Conservation (phyloP, 1,140 invertebrate species). For the Diachasma alloeum region DNA sequence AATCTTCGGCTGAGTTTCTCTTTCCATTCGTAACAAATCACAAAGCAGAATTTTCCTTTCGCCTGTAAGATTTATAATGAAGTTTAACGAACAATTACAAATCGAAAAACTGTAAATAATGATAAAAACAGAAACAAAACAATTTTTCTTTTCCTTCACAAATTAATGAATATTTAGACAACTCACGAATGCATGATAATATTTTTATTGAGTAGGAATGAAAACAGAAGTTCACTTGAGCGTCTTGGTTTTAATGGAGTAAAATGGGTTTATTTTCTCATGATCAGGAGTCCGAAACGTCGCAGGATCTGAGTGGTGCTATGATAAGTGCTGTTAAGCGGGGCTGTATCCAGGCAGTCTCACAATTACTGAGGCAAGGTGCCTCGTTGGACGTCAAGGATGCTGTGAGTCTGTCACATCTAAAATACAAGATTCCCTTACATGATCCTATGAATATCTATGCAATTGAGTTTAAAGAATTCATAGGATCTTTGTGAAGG, state of each 20-base stretch:
- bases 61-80: not conserved
- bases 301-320: conserved; percentile 59
- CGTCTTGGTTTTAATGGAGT: not conserved
- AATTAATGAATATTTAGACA: too few species aligned
- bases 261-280: conserved; percentile 32
- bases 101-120: not conserved
- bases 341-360: conserved; percentile 60
- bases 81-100: not conserved
- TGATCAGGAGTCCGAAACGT: conserved; percentile 59
- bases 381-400: conserved; percentile 77
- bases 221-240: too few species aligned
- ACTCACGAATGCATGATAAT: too few species aligned
- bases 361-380: conserved; percentile 71
- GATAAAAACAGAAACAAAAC: not conserved
- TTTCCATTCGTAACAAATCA: conserved; percentile 10
- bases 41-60: not conserved
- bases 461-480: not conserved
- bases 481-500: too few species aligned
- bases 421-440: not conserved
- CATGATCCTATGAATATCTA: not conserved
- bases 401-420: conserved; percentile 62
- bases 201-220: too few species aligned
- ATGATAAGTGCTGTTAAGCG: conserved; percentile 62
- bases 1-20: conserved; percentile 10
- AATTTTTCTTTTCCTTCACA: conserved; percentile 24